phyloP scores from a whole-genome alignment of 2,888 invertebrate genomes.

The Apantesis nais region DNA sequence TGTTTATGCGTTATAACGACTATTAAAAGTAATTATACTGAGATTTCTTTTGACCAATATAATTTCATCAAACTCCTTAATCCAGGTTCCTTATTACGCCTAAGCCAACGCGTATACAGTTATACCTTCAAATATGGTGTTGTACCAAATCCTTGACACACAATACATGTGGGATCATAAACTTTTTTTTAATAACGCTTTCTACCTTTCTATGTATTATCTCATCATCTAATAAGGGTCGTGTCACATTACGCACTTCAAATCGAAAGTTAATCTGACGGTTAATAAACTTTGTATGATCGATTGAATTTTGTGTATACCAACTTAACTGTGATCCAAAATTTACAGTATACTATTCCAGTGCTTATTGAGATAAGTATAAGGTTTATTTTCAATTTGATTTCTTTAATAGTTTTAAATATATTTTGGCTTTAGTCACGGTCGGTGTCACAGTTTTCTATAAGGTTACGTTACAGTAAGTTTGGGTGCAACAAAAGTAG shows the following conservation, averaged over 20 bases:
- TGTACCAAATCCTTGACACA: slow-evolving; percentile 6
- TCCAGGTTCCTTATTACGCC: not conserved
- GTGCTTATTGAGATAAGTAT: slow-evolving; percentile 31
- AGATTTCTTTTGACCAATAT: not conserved
- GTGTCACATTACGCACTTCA: slow-evolving; percentile 69
- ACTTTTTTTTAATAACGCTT: slow-evolving; percentile 13
- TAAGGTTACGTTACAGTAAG: slow-evolving; percentile 66
- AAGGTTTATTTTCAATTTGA: slow-evolving; percentile 42
- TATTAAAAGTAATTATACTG: not conserved
- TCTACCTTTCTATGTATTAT: slow-evolving; percentile 33
- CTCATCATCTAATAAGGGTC: slow-evolving; percentile 50
- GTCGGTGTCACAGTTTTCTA: slow-evolving; percentile 61
- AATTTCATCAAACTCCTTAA: not conserved
- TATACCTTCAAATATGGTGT: slow-evolving; percentile 3
- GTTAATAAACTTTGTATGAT: slow-evolving; percentile 72
- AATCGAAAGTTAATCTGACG: slow-evolving; percentile 75
- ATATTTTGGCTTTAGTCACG: slow-evolving; percentile 46
- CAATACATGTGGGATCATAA: slow-evolving; percentile 11
- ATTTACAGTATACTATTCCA: not conserved
- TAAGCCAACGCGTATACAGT: not conserved
- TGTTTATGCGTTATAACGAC: not conserved
- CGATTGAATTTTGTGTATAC: slow-evolving; percentile 59
- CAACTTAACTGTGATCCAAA: slow-evolving; percentile 30
- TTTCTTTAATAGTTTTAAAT: slow-evolving; percentile 17
- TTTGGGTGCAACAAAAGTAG: slow-evolving; percentile 54